These are phyloP conservation scores for Echiichthys vipera DNA, from an alignment of 2,797 vertebrate species.

Conservation along the genomic window DNA sequence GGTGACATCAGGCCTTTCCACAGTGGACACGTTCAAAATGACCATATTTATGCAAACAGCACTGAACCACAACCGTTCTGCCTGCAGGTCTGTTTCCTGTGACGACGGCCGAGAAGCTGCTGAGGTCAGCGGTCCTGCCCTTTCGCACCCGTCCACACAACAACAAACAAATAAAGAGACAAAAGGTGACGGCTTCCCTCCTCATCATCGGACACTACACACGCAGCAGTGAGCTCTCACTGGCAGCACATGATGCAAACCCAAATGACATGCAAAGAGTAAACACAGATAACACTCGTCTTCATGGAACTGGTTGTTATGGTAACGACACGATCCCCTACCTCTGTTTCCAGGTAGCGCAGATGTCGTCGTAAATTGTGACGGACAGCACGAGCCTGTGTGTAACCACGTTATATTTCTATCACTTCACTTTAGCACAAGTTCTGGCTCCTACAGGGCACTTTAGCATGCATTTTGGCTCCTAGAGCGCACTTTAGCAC, in stretches of 20 bases:
- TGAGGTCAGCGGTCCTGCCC: slow-evolving; percentile 60
- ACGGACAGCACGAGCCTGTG: too few species aligned
- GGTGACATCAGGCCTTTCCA: too few species aligned
- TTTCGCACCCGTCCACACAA: background rate
- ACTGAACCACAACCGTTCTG: background rate
- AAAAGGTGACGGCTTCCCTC: background rate
- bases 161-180: background rate
- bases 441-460: too few species aligned
- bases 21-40: slow-evolving; percentile 35
- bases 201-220: background rate
- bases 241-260: background rate
- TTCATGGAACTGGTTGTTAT: slow-evolving; percentile 5
- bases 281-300: too few species aligned
- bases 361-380: background rate
- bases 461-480: too few species aligned
- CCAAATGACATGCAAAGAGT: background rate
- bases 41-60: slow-evolving; percentile 34
- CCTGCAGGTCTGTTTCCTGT: slow-evolving; percentile 47
- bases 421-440: too few species aligned
- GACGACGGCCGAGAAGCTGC: slow-evolving; percentile 55
- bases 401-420: too few species aligned
- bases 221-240: background rate
- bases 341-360: background rate
- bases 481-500: too few species aligned
- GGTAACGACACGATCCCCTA: background rate